Percentiles rank a stretch among this genome's conserved stretches.
phyloP scores from a whole-genome alignment of 2,888 invertebrate species.

The Napeogenes sylphis region DNA sequence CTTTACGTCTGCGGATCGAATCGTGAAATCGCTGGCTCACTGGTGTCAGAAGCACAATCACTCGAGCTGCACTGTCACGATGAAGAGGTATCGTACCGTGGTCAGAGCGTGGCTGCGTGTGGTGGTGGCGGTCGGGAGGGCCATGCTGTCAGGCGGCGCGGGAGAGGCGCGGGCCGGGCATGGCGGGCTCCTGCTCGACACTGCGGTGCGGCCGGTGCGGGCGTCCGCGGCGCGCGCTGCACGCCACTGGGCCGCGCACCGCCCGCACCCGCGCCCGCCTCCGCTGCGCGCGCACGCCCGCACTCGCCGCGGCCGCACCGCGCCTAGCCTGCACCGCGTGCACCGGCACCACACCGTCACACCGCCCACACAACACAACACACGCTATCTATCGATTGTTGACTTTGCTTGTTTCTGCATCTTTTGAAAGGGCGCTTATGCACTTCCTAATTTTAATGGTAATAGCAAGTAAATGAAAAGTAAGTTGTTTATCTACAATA shows the following conservation, averaged over 20 bases:
- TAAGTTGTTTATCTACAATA: too few species aligned
- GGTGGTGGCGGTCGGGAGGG: conserved; percentile 75
- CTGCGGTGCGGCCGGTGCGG: conserved; percentile 76
- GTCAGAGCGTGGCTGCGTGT: conserved; percentile 78
- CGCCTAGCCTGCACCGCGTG: conserved; percentile 54
- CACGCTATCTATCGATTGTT: conserved; percentile 49
- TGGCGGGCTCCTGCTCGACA: conserved; percentile 76
- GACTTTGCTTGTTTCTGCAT: conserved; percentile 42
- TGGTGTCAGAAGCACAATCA: conserved; percentile 62
- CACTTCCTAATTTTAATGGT: conserved; percentile 21
- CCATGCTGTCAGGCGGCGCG: conserved; percentile 78
- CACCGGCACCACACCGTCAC: conserved; percentile 44
- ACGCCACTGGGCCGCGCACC: conserved; percentile 73
- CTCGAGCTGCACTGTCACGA: conserved; percentile 42
- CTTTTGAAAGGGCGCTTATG: conserved; percentile 37
- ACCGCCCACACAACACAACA: conserved; percentile 52
- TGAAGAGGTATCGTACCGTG: conserved; percentile 60
- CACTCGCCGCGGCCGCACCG: conserved; percentile 38
- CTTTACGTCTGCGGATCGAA: conserved; percentile 74
- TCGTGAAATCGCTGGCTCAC: conserved; percentile 62
- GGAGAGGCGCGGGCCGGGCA: conserved; percentile 76
- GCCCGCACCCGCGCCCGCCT: conserved; percentile 51
- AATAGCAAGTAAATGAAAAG: background rate
- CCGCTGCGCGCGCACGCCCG: conserved; percentile 59
- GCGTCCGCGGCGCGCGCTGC: conserved; percentile 76